Conservation (phyloP, 2,888 invertebrate genomes). For the Cheilosia impressa region DNA sequence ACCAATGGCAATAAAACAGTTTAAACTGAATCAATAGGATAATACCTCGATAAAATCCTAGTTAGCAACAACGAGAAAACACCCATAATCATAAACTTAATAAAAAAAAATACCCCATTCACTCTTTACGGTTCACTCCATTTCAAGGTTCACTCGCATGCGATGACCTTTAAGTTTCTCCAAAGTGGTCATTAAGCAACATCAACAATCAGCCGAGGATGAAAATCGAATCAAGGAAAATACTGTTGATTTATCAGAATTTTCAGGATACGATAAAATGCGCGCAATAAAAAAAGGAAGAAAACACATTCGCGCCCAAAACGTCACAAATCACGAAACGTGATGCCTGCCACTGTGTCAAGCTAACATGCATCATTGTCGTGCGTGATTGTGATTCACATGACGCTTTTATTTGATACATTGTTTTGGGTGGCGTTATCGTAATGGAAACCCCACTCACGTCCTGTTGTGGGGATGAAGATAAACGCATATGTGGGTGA, state of each 20-base stretch:
- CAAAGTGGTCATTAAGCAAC: slow-evolving; percentile 18
- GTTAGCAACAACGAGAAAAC: no score
- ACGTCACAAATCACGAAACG: slow-evolving; percentile 48
- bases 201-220: slow-evolving; percentile 7
- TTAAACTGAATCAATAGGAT: no score
- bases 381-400: slow-evolving; percentile 55
- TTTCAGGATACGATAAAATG: slow-evolving; percentile 1
- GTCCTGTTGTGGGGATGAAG: background rate
- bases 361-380: slow-evolving; percentile 42
- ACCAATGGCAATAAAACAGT: no score
- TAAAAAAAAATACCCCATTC: background rate
- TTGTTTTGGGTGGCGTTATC: background rate
- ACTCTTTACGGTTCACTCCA: background rate
- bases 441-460: background rate
- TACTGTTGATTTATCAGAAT: background rate
- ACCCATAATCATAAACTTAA: no score
- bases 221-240: slow-evolving; percentile 15
- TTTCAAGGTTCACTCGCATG: background rate
- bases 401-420: slow-evolving; percentile 26
- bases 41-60: no score
- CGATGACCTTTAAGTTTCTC: slow-evolving; percentile 3
- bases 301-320: no score
- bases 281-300: no score
- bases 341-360: slow-evolving; percentile 39
- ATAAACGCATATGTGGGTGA: background rate